Evolutionary conservation across 1,140 invertebrate species (phyloP).

Genomic region (Euura saliciscinereae): DNA sequence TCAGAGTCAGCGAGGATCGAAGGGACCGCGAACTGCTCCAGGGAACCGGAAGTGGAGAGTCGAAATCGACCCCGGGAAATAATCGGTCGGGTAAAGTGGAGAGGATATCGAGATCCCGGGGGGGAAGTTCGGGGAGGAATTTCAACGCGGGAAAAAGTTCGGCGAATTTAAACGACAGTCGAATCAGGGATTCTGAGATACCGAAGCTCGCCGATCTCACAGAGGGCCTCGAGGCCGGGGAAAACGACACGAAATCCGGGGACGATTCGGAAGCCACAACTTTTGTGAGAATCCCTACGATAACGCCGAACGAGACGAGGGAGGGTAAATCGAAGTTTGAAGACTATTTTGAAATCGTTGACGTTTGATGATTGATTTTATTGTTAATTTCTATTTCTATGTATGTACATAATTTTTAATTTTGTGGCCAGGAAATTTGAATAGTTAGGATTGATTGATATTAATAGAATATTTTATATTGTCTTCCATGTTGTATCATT

Average conservation of each 20-base stretch:
- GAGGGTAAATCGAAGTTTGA: not conserved
- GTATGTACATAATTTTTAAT: too few species aligned
- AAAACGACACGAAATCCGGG: not conserved
- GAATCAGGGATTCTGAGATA: not conserved
- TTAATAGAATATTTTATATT: too few species aligned
- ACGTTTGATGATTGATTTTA: not conserved
- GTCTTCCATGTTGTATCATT: too few species aligned
- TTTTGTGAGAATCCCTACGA: not conserved
- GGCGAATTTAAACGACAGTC: not conserved
- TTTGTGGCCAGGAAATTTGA: too few species aligned
- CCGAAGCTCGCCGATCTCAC: not conserved
- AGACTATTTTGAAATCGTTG: not conserved
- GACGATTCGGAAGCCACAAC: not conserved
- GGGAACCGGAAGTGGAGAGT: not conserved
- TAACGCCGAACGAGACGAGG: not conserved
- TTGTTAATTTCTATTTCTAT: too few species aligned
- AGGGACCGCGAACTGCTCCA: constrained; percentile 4
- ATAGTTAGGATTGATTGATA: too few species aligned
- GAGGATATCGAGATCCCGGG: not conserved
- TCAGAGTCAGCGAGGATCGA: constrained; percentile 22
- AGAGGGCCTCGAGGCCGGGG: not conserved
- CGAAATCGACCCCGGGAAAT: not conserved
- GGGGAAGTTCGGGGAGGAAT: too few species aligned
- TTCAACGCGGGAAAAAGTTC: not conserved
- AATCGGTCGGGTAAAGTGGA: not conserved